Evolutionary conservation across 2,888 invertebrate genomes (phyloP).

Genomic region (Phragmatobia fuliginosa): DNA sequence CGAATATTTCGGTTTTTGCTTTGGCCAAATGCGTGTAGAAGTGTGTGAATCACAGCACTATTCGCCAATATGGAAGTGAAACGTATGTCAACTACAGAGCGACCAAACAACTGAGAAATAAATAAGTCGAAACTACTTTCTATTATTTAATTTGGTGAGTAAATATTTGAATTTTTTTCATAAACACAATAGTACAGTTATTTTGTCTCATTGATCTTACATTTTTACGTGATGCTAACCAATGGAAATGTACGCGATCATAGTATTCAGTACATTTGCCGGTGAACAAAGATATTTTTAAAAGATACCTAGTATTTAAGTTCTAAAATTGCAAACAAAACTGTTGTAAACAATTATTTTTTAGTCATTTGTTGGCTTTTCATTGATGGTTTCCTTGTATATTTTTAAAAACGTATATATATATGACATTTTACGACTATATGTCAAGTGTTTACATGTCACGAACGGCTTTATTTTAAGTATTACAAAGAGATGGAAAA

Average conservation of each 20-base stretch:
- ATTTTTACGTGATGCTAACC: conserved; percentile 21
- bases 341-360: conserved; percentile 57
- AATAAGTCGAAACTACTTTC: conserved; percentile 75
- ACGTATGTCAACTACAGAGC: conserved; percentile 80
- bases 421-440: conserved; percentile 37
- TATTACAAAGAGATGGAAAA: conserved; percentile 29
- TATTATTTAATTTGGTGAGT: conserved; percentile 75
- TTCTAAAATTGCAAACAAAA: conserved; percentile 51
- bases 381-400: conserved; percentile 55
- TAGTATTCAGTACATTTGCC: conserved; percentile 66
- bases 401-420: conserved; percentile 41
- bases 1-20: conserved; percentile 40
- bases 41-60: conserved; percentile 60
- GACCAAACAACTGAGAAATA: conserved; percentile 79
- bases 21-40: conserved; percentile 19
- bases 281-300: conserved; percentile 63
- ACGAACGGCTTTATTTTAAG: conserved; percentile 38
- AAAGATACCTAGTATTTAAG: conserved; percentile 46
- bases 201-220: conserved; percentile 29
- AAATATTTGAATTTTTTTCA: conserved; percentile 49
- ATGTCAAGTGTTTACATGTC: conserved; percentile 57
- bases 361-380: conserved; percentile 50
- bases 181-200: conserved; percentile 25
- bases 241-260: conserved; percentile 51
- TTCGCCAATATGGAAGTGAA: conserved; percentile 82